These are phyloP conservation scores for Spilarctia lutea DNA, from an alignment of 2,888 invertebrate genomes.

Conservation along the genomic window DNA sequence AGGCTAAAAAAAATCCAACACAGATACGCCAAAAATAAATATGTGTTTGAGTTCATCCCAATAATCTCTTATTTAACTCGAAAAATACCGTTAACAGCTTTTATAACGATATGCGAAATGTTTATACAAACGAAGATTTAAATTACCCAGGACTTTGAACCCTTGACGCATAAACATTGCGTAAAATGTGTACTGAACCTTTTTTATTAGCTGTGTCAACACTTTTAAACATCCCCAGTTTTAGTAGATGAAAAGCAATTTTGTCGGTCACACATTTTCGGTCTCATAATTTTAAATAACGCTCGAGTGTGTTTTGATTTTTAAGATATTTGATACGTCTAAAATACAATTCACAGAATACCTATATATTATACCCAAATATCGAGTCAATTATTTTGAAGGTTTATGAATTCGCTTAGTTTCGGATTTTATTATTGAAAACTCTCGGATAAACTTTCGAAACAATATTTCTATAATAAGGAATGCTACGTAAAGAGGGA, in stretches of 20 bases:
- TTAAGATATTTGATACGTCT: neutral
- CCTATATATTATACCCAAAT: too few species aligned
- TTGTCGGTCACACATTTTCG: conserved; percentile 33
- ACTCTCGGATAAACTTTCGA: too few species aligned
- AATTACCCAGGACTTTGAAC: conserved; percentile 20
- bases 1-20: neutral
- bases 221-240: conserved; percentile 53
- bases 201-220: conserved; percentile 62
- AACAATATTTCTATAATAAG: too few species aligned
- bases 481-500: too few species aligned
- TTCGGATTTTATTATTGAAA: neutral
- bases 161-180: conserved; percentile 33
- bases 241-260: conserved; percentile 48
- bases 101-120: conserved; percentile 19
- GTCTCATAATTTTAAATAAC: neutral
- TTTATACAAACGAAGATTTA: conserved; percentile 29
- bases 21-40: neutral
- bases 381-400: neutral
- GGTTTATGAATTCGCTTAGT: neutral
- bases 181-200: conserved; percentile 45
- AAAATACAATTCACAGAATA: neutral
- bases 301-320: neutral
- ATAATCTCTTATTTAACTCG: conserved; percentile 7
- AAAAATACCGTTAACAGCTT: conserved; percentile 22
- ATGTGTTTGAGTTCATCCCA: neutral